Base-by-base conservation (phyloP, 2,888 invertebrate genomes). In the Aphidius colemani region DNA sequence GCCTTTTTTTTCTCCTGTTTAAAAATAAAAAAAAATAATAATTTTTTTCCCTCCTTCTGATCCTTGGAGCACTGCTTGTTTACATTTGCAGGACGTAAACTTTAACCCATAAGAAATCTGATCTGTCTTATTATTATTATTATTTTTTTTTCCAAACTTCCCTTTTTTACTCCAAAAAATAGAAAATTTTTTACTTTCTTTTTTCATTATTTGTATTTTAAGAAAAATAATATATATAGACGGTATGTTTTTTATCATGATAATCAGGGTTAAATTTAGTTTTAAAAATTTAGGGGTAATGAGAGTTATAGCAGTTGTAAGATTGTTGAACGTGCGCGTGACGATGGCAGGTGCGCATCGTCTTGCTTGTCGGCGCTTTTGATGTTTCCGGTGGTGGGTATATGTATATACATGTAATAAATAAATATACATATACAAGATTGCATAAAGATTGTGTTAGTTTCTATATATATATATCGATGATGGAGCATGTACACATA, bases 311-410 rank as follows among this genome's bases (percentile, higher is more conserved):
- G 30, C 30, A 67, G 66, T 71, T 65, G 69, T 70, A 69, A 53
- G 59, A 59, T 69, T 71, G 72, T 69, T 30, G 72, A 71, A 71
- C 69, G 72, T 67, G 70, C 70, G 74, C 73, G 71, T 71, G 75
- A 76, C 74, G 70, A 70, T 74, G 75, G 73, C 76, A 76, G 76
- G 76, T 76, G 75, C 71, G 65, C 73, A 70, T 75, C 72, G 66
- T 30, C 4, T 67, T 70, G 72, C 70, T 59, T 53, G 76, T 77
- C 76, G 76, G 76, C 75, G 68, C 75, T 69, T 76, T 76, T 76
- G 76, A 76, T 76, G 71, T 76, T 73, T 69, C 65, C 70, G 43
- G 63, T 61, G 69, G 70, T 68, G 72, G 71, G 70, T 64, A 69
- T 69, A 5, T 30, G 30, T 30, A 30, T 30, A 30, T 30, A 30